Base-by-base conservation (phyloP, 2,888 invertebrate species). In the Acronicta psi region DNA sequence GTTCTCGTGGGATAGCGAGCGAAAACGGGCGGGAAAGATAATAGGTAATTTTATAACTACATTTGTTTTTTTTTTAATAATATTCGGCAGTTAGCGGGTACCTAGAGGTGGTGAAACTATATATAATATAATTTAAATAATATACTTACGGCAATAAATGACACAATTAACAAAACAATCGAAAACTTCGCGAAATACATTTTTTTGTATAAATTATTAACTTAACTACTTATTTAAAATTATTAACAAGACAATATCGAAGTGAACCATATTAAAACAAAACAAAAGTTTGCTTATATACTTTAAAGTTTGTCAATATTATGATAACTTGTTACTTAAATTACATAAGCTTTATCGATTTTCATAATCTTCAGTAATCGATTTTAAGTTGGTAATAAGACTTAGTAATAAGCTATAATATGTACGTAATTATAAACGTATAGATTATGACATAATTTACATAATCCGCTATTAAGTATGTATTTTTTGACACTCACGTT, bases 111-210 rank as follows among this genome's bases (percentile, higher is more conserved):
- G n/a, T n/a, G n/a, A n/a, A n/a, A n/a, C n/a, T n/a, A n/a, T n/a
- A n/a, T n/a, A n/a, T n/a, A n/a, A n/a, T n/a, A n/a, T n/a, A n/a
- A n/a, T n/a, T n/a, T n/a, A n/a, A n/a, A n/a, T n/a, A n/a, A n/a
- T n/a, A n/a, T 52, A 74, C 75, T 72, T 60, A 75, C 74, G 2
- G 51, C 11, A 8, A 54, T 9, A 3, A 49, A 59, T 0, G 43
- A 55, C 7, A 17, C 58, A 5, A 74, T 9, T 16, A 75, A 14
- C 0, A 69, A 20, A 4, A 75, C 10, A 47, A 75, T 16, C 0
- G 59, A 29, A 2, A 62, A 0, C 18, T 62, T 75, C 7, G 51
- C 51, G 9, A 75, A 75, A 75, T 67, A 45, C 74, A 75, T 75
- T 53, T 75, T 53, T 57, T 69, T 20, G n/a, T 38, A 25, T 50